Evolutionary conservation across 1,140 invertebrate genomes (phyloP).

Genomic region (Oncopeltus fasciatus): DNA sequence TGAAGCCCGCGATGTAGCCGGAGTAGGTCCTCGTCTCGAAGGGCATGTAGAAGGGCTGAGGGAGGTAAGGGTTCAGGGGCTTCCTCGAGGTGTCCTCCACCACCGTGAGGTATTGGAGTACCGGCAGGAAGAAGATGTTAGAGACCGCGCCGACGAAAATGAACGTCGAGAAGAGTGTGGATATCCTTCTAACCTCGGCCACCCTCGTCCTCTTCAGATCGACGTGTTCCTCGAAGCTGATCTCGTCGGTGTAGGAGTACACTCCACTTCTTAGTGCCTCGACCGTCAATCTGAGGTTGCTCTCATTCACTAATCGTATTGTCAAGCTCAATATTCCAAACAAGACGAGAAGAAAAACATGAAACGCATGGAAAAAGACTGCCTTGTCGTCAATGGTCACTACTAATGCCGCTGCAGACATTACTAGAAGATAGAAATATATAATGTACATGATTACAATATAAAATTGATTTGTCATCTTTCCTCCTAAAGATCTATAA

Average conservation of each 20-base stretch:
- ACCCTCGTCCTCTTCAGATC: not conserved
- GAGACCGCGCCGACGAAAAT: not conserved
- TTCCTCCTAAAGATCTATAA: no score
- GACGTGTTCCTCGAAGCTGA: not conserved
- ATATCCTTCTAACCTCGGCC: not conserved
- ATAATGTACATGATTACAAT: not conserved
- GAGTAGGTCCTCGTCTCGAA: constrained; percentile 25
- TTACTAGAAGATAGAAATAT: not conserved
- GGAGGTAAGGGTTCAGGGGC: not conserved
- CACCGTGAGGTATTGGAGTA: not conserved
- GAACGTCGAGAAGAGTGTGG: not conserved
- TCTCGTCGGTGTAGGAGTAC: not conserved
- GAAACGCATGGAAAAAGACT: not conserved
- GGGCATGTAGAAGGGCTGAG: not conserved
- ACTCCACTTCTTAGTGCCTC: not conserved
- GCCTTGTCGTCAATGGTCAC: not conserved
- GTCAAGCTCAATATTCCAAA: not conserved
- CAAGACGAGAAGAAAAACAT: not conserved
- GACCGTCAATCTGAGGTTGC: not conserved
- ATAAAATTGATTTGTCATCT: not conserved
- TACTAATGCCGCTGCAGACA: not conserved
- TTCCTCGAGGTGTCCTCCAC: not conserved
- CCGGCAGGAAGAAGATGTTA: not conserved
- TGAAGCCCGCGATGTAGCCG: constrained; percentile 22
- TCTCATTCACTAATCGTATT: not conserved